phyloP scores from a whole-genome alignment of 2,888 invertebrate species.

The Agrochola lota region DNA sequence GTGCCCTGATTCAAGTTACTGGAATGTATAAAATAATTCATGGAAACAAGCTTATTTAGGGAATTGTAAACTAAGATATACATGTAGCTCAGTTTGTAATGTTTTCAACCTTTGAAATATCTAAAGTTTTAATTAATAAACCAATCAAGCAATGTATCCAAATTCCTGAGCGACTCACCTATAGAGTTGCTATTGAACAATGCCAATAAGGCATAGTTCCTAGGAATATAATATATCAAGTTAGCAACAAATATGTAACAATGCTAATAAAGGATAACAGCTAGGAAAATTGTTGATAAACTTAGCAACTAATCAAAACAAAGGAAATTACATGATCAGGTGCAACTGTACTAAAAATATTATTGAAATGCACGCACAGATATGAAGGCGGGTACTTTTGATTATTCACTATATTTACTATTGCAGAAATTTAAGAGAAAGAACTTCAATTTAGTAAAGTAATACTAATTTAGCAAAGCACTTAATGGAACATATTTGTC shows the following conservation, averaged over 20 bases:
- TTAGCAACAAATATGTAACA: neutral
- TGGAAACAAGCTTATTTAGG: neutral
- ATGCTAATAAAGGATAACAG: neutral
- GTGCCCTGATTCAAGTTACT: neutral
- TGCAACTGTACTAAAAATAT: neutral
- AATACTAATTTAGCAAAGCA: neutral
- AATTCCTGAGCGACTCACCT: neutral
- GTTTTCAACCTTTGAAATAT: neutral
- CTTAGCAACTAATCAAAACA: conserved; percentile 4
- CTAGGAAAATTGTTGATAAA: neutral
- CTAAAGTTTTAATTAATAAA: neutral
- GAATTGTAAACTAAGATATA: neutral
- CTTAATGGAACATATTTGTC: neutral
- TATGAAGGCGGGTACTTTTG: neutral
- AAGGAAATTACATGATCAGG: neutral
- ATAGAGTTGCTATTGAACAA: neutral
- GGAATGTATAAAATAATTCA: neutral
- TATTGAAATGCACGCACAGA: neutral
- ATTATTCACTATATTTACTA: neutral
- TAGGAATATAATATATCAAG: neutral
- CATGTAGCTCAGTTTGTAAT: neutral
- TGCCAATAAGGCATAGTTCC: neutral
- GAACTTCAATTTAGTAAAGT: neutral
- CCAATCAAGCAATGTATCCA: neutral
- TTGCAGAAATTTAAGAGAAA: neutral